phyloP scores from a whole-genome alignment of 2,113 vertebrate species.

The Dendrocopos noguchii region DNA sequence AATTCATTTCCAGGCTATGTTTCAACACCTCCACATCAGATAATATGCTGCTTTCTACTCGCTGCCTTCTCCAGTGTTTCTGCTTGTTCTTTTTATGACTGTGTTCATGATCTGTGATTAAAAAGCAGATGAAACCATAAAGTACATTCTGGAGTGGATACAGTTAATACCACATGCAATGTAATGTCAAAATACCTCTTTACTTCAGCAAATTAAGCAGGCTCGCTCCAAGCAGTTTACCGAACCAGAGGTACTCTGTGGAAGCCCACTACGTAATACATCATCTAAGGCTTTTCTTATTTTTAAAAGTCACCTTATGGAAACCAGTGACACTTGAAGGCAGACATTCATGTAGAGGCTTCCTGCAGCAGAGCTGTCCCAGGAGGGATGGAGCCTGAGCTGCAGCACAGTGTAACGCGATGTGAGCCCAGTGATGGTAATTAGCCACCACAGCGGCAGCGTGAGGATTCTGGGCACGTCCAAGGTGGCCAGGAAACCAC shows the following conservation, averaged over 20 bases:
- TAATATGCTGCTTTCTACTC: slow-evolving; percentile 63
- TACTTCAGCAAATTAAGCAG: neutral
- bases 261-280: neutral
- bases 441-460: slow-evolving; percentile 6
- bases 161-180: neutral
- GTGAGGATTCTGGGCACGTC: slow-evolving; percentile 41
- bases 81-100: slow-evolving; percentile 77
- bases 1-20: slow-evolving; percentile 68
- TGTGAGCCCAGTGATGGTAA: neutral
- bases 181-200: neutral
- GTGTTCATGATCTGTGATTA: slow-evolving; percentile 81
- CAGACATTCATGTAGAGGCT: neutral
- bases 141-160: neutral
- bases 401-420: neutral
- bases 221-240: neutral
- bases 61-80: slow-evolving; percentile 64
- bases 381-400: neutral
- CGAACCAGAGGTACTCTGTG: neutral
- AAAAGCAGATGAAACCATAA: neutral
- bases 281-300: neutral
- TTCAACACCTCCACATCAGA: slow-evolving; percentile 80
- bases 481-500: slow-evolving; percentile 50
- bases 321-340: neutral
- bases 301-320: neutral
- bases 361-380: neutral